These are phyloP conservation scores for Prolemur simus DNA, from an alignment of 2,113 vertebrate species.

Conservation along the genomic window DNA sequence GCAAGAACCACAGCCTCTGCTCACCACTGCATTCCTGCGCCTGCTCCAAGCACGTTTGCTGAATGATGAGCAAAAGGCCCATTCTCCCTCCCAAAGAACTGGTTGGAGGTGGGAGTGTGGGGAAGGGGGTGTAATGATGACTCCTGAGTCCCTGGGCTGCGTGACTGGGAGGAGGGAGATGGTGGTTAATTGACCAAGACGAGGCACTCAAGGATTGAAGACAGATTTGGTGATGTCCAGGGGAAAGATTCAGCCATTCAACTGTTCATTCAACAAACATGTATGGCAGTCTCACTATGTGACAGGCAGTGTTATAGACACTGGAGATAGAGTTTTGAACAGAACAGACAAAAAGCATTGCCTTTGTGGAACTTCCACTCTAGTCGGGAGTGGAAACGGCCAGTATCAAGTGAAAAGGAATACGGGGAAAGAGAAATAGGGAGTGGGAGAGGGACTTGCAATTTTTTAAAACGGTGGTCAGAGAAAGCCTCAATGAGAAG, in stretches of 20 bases:
- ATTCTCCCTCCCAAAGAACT: background rate
- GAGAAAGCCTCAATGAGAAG: slow-evolving; percentile 8
- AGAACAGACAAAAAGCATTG: background rate
- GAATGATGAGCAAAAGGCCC: background rate
- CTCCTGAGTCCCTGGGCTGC: background rate
- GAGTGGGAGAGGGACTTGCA: background rate
- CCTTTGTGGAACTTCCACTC: background rate
- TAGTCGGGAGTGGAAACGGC: too few relatives aligned
- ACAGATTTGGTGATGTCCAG: background rate
- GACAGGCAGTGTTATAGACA: background rate
- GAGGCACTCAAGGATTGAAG: background rate
- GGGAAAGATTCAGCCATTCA: background rate
- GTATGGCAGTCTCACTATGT: background rate
- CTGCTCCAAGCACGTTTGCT: background rate
- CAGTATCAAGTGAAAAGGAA: background rate
- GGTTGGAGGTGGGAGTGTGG: background rate
- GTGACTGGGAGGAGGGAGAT: background rate
- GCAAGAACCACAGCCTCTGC: background rate
- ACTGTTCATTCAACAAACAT: background rate
- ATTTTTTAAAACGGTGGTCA: background rate
- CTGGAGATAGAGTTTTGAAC: background rate
- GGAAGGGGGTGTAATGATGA: background rate
- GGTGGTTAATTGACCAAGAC: background rate
- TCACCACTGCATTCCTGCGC: rapidly evolving
- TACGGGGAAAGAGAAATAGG: background rate